Evolutionary conservation across 2,797 vertebrate species (phyloP).

Genomic region (Phoebastria nigripes): DNA sequence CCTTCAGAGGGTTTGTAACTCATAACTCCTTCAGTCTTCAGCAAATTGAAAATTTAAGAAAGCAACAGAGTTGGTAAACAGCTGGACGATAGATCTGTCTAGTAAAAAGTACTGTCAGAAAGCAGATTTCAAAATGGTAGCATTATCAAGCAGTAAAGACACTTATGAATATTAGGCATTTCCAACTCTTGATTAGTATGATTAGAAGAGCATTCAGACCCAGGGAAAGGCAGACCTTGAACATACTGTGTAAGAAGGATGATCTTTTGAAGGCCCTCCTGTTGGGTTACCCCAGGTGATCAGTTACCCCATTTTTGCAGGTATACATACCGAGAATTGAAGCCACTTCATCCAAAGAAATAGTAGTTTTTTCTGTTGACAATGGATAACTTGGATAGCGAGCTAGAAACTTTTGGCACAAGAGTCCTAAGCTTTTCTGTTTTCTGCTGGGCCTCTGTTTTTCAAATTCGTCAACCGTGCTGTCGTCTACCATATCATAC

Average conservation of each 20-base stretch:
- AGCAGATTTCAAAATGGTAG: background rate
- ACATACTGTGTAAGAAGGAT: background rate
- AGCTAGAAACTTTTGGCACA: constrained; percentile 93
- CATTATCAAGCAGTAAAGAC: background rate
- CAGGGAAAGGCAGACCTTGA: background rate
- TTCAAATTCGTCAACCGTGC: constrained; percentile 77
- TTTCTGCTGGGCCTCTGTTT: constrained; percentile 93
- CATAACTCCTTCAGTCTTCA: background rate
- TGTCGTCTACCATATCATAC: constrained; percentile 80
- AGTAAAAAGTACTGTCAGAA: background rate
- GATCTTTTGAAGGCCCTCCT: background rate
- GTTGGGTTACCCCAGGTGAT: background rate
- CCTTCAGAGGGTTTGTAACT: background rate
- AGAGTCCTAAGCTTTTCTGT: constrained; percentile 91
- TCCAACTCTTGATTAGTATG: background rate
- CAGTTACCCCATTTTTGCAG: background rate
- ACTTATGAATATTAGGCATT: background rate
- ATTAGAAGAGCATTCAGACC: background rate
- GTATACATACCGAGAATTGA: constrained; percentile 83
- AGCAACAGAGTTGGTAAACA: background rate
- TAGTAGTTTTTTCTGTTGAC: constrained; percentile 83
- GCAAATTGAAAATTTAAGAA: background rate
- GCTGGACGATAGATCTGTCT: background rate
- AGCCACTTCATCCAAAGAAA: constrained; percentile 93
- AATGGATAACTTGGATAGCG: constrained; percentile 89